Conservation (phyloP, 1,140 invertebrate genomes). For the Cherax quadricarinatus region DNA sequence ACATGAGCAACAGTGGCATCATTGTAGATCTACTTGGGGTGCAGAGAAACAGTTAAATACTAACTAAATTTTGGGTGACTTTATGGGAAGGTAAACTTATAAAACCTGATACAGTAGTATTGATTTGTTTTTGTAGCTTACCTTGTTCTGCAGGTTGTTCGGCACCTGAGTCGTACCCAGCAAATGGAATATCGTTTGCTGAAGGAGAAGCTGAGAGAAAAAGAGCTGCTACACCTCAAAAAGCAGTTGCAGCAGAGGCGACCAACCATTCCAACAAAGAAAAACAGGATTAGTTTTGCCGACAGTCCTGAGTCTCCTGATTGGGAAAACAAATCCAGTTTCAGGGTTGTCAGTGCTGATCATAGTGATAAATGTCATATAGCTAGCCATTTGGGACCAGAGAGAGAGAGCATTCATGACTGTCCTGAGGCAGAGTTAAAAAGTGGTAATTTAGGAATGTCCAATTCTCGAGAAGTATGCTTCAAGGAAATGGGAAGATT, state of each 20-base stretch:
- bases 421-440: background rate
- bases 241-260: conserved; percentile 20
- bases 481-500: conserved; percentile 28
- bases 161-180: conserved; percentile 50
- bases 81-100: too few relatives aligned
- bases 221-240: conserved; percentile 35
- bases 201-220: conserved; percentile 49
- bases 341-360: background rate
- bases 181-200: conserved; percentile 50
- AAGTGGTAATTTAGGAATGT: conserved; percentile 6
- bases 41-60: too few relatives aligned
- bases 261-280: background rate
- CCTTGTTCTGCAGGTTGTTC: conserved; percentile 39
- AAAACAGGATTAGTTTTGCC: background rate
- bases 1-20: too few relatives aligned
- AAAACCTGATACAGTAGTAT: too few relatives aligned
- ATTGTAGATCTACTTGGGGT: too few relatives aligned
- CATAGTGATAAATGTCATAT: background rate
- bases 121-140: background rate
- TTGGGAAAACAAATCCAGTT: background rate
- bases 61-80: too few relatives aligned
- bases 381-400: background rate
- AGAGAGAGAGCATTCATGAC: background rate
- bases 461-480: conserved; percentile 20
- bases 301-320: background rate